Base-by-base conservation (phyloP, 2,113 vertebrate species). In the Saguinus midas region DNA sequence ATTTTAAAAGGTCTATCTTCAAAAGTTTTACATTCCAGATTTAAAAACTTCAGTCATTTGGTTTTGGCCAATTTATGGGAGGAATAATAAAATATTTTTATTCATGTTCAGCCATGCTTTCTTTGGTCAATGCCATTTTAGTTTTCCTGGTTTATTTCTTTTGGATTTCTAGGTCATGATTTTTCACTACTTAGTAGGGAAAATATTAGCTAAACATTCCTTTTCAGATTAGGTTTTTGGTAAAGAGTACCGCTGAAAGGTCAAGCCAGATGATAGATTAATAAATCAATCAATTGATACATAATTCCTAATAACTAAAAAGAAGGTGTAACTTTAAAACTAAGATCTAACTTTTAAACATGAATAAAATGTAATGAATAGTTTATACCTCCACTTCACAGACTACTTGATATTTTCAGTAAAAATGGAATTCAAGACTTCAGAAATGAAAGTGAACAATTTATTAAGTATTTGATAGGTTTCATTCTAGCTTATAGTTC, bases 21-120 rank as follows among this genome's bases (percentile, higher is more conserved):
- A 75, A 58, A 86, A 45, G 27, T 95, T 70, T 1, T 11, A 91
- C 20, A 72, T 72, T 90, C 5, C 29, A 86, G 10, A 75, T 88
- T 91, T 96, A 64, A 80, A 70, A 94, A 58, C n/a, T 78, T 16
- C 3, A 64, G 25, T 70, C 40, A 76, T 93, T 83, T 96, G 25
- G 11, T 61, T 61, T 88, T 48, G n/a, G 79, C 1, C 48, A 92
- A 20, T 52, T 80, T 20, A 76, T 18, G 13, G 27, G 29, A 35
- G 43, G 1, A 84, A 78, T 18, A 55, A 37, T n/a, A 58, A 78
- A 91, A n/a, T 83, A 66, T 45, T 73, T 90, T 81, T 66, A 57
- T 14, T 85, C 6, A 11, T 76, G 0, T 82, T 61, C 2, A 83
- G 21, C 1, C 12, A n/a, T 25, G 4, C 66, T 94, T 97, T 50